A percentile compares a stretch with the other conserved stretches of the same genome.
phyloP scores from a whole-genome alignment of 2,888 invertebrate species.

The Andrena flavipes region DNA sequence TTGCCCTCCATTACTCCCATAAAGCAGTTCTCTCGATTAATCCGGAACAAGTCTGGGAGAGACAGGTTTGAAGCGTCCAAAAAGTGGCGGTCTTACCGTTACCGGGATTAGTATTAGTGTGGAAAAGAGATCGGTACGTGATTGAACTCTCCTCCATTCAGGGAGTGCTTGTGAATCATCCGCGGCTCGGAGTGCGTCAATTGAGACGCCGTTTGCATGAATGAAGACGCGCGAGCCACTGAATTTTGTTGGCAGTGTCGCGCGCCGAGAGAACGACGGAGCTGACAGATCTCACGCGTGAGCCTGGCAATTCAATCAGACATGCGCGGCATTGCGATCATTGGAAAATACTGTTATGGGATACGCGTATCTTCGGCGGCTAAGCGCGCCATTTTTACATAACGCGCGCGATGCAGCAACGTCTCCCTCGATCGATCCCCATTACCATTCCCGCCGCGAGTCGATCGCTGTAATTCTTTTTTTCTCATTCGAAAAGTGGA shows the following conservation, averaged over 20 bases:
- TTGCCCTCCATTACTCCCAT: too few species aligned
- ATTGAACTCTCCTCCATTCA: conserved; percentile 58
- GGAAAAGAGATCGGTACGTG: conserved; percentile 44
- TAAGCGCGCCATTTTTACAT: conserved; percentile 8
- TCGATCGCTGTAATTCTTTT: not conserved
- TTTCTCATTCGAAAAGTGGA: conserved; percentile 6
- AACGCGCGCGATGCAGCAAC: not conserved
- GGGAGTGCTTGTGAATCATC: conserved; percentile 66
- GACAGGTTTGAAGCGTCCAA: not conserved
- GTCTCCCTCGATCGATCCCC: not conserved
- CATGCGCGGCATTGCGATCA: conserved; percentile 5
- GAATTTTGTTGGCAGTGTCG: conserved; percentile 30
- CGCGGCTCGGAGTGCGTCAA: conserved; percentile 65
- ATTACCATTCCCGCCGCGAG: conserved; percentile 2
- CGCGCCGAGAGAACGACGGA: conserved; percentile 11
- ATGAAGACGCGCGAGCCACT: conserved; percentile 51
- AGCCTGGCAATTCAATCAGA: conserved; percentile 54
- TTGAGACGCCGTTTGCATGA: conserved; percentile 71
- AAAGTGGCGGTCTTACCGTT: not conserved
- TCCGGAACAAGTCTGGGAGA: not conserved
- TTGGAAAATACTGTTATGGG: conserved; percentile 44
- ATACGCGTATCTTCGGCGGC: conserved; percentile 19
- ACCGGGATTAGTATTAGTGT: not conserved
- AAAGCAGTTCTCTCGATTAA: too few species aligned
- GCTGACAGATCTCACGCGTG: conserved; percentile 32